Percentiles rank a stretch among this genome's conserved stretches.
phyloP scores from a whole-genome alignment of 2,888 invertebrate genomes.

The Tinea semifulvella region DNA sequence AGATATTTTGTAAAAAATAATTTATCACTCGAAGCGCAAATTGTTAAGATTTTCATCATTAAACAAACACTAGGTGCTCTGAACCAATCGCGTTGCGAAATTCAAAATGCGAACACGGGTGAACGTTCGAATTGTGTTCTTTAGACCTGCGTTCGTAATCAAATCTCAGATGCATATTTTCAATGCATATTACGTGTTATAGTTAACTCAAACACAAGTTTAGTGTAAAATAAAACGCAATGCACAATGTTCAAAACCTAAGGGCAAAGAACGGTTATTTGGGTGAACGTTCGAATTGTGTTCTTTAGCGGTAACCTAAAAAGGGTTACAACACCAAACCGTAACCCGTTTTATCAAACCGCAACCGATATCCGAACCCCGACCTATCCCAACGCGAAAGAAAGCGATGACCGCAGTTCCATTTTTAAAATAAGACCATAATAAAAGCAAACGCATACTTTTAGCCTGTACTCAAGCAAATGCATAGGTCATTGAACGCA shows the following conservation, averaged over 20 bases:
- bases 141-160: no score
- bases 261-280: conserved; percentile 20
- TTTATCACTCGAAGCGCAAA: no score
- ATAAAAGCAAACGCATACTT: conserved; percentile 66
- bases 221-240: no score
- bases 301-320: conserved; percentile 19
- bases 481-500: conserved; percentile 60
- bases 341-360: conserved; percentile 21
- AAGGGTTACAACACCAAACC: background rate
- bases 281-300: conserved; percentile 21
- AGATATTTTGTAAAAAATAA: no score
- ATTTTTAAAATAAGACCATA: conserved; percentile 66
- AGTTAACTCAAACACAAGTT: no score
- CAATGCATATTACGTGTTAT: no score
- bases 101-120: conserved; percentile 4
- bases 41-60: conserved; percentile 4
- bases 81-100: conserved; percentile 2
- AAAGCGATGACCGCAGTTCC: conserved; percentile 49
- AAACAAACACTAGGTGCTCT: conserved; percentile 8
- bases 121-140: conserved; percentile 6
- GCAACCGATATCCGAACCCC: conserved; percentile 28
- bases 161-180: no score
- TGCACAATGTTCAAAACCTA: no score
- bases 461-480: conserved; percentile 64
- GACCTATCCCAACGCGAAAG: conserved; percentile 59